Evolutionary conservation across 2,113 vertebrate genomes (phyloP).

Genomic region (Notothenia coriiceps): DNA sequence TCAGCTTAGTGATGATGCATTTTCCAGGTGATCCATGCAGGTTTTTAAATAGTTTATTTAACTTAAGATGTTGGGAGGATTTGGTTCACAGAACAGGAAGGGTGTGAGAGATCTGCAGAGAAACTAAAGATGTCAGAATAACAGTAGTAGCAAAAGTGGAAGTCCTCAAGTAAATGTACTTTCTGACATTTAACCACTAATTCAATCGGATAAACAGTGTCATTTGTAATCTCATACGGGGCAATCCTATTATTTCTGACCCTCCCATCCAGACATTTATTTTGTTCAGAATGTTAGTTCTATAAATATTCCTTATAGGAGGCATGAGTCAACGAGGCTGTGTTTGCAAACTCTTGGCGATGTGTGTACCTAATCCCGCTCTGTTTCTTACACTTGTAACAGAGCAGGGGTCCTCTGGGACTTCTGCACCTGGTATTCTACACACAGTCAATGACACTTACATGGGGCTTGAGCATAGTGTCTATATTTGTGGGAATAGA

Average conservation of each 20-base stretch:
- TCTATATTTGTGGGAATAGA: conserved; percentile 61
- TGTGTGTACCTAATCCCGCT: conserved; percentile 42
- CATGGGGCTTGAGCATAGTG: conserved; percentile 13
- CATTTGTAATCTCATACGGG: neutral
- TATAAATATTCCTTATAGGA: conserved; percentile 74
- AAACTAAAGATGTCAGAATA: too few species aligned
- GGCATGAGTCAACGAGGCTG: conserved; percentile 51
- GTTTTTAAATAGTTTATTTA: neutral
- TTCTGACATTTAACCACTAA: neutral
- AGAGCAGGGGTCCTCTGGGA: conserved; percentile 46
- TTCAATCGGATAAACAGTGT: neutral
- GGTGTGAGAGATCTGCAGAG: neutral
- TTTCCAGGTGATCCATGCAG: neutral
- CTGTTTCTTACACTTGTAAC: conserved; percentile 47
- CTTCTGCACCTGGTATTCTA: conserved; percentile 71
- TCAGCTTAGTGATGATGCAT: neutral
- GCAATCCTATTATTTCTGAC: conserved; percentile 25
- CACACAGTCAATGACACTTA: conserved; percentile 50
- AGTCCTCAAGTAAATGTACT: neutral
- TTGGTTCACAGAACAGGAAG: neutral
- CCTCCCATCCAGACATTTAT: conserved; percentile 54
- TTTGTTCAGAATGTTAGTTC: conserved; percentile 58
- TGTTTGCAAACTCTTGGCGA: conserved; percentile 49
- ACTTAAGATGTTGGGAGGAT: neutral
- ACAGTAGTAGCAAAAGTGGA: neutral